Conservation (phyloP, 2,888 invertebrate species). For the Ectobius pallidus region DNA sequence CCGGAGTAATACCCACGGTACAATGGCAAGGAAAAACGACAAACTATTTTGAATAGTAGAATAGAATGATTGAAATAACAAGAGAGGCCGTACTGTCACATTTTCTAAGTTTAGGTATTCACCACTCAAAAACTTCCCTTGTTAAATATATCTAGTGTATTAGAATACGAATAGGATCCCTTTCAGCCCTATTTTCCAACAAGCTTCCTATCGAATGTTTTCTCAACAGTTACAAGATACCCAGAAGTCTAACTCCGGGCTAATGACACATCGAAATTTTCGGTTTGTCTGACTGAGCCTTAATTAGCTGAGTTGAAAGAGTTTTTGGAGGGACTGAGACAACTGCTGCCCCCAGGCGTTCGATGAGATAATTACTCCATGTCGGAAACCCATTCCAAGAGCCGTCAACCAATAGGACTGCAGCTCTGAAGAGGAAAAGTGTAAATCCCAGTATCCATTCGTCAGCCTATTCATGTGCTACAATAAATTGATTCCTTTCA, state of each 20-base stretch:
- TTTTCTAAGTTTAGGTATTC: too few species aligned
- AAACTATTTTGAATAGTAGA: too few species aligned
- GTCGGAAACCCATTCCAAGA: background rate
- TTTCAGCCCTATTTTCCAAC: too few species aligned
- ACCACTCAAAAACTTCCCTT: too few species aligned
- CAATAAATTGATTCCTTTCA: too few species aligned
- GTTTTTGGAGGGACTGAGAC: background rate
- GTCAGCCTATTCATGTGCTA: too few species aligned
- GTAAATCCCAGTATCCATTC: background rate
- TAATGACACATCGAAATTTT: background rate
- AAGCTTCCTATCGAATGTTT: background rate
- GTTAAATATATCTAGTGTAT: too few species aligned
- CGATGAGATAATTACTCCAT: slow-evolving; percentile 6
- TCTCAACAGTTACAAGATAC: background rate
- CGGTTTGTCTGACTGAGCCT: slow-evolving; percentile 8
- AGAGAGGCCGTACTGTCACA: too few species aligned
- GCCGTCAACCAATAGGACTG: background rate
- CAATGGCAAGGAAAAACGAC: too few species aligned
- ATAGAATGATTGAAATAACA: too few species aligned
- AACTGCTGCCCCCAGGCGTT: slow-evolving; percentile 4
- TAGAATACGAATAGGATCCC: too few species aligned
- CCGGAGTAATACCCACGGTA: too few species aligned
- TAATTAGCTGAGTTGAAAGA: slow-evolving; percentile 26
- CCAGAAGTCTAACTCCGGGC: background rate
- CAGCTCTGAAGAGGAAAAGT: background rate